phyloP scores from a whole-genome alignment of 1,140 invertebrate genomes.

The Drosophila subpulchrella region DNA sequence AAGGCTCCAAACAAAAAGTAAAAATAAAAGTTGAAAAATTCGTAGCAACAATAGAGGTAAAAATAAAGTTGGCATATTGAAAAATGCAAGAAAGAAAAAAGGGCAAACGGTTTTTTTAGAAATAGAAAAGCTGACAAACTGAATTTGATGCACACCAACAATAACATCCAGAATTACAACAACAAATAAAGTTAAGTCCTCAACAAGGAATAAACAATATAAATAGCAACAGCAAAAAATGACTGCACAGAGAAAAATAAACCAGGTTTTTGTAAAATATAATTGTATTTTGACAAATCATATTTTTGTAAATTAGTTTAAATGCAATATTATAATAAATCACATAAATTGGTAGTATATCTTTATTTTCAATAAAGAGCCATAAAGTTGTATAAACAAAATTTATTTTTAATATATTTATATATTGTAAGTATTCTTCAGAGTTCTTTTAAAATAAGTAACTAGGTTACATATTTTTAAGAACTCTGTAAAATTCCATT shows the following conservation, averaged over 20 bases:
- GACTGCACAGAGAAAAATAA: conserved; percentile 18
- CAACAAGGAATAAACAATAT: conserved; percentile 28
- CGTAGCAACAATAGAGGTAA: conserved; percentile 21
- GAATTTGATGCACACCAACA: conserved; percentile 64
- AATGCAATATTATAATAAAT: no score
- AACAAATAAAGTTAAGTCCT: conserved; percentile 25
- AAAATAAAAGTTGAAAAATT: conserved; percentile 28
- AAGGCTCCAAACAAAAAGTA: conserved; percentile 49
- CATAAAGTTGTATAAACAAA: not conserved
- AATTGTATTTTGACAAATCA: no score
- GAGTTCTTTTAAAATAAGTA: no score
- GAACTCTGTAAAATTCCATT: no score
- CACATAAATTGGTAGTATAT: not conserved
- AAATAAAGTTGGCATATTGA: conserved; percentile 50
- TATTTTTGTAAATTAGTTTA: not conserved
- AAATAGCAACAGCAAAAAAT: conserved; percentile 37
- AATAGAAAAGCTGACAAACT: conserved; percentile 51
- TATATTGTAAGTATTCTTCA: no score
- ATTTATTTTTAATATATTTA: not conserved
- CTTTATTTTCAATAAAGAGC: no score
- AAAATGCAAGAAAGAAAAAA: conserved; percentile 30
- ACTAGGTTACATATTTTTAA: no score
- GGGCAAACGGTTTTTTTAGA: not conserved
- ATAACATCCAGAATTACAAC: conserved; percentile 33
- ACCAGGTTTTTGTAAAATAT: not conserved